phyloP scores from a whole-genome alignment of 2,113 vertebrate genomes.

The Microcebus tavaratra region DNA sequence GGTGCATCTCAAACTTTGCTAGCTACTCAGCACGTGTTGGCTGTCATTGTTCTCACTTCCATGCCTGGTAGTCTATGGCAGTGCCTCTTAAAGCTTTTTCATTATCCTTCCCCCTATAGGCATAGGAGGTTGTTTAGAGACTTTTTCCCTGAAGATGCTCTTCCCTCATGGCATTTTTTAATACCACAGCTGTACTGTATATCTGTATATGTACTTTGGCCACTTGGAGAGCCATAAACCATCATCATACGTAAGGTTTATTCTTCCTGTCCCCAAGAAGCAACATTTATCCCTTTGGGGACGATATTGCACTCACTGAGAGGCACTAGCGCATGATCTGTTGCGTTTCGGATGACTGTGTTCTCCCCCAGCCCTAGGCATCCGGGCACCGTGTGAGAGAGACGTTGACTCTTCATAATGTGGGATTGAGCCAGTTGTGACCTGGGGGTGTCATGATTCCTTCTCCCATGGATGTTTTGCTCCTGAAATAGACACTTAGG shows the following conservation, averaged over 20 bases:
- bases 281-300: not conserved
- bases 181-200: rapidly evolving
- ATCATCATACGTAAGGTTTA: not conserved
- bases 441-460: rapidly evolving
- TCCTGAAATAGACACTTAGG: not conserved
- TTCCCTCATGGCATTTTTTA: not conserved
- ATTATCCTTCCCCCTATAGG: not conserved
- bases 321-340: rapidly evolving
- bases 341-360: not conserved
- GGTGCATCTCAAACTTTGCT: not conserved
- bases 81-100: not conserved
- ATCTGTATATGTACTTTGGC: not conserved
- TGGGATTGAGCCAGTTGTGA: not conserved
- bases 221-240: not conserved
- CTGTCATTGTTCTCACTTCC: not conserved
- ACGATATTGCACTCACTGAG: rapidly evolving
- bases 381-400: rapidly evolving
- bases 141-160: not conserved
- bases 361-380: not conserved
- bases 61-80: not conserved
- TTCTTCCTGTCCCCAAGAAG: not conserved
- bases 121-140: not conserved
- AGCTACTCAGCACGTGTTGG: not conserved
- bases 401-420: not conserved
- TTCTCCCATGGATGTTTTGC: not conserved